These are phyloP conservation scores for Leucophenga montana DNA, from an alignment of 2,888 invertebrate genomes.

Conservation along the genomic window DNA sequence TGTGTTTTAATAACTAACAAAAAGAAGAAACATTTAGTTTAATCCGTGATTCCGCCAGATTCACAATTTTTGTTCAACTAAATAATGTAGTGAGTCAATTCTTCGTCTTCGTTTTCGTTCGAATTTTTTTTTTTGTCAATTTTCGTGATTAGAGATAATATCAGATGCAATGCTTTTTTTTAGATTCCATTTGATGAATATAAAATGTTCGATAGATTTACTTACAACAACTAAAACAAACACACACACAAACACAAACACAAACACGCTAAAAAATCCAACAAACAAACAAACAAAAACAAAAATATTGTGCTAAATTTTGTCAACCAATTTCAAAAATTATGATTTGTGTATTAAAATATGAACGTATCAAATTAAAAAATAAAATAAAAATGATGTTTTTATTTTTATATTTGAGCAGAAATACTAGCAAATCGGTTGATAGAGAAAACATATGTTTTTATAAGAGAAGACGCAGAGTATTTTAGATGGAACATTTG, in stretches of 20 bases:
- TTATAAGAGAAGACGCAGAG: no score
- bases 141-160: conserved; percentile 42
- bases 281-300: not conserved
- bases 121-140: conserved; percentile 41
- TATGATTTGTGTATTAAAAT: conserved; percentile 13
- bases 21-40: no score
- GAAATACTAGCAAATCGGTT: no score
- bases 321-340: conserved; percentile 42
- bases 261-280: not conserved
- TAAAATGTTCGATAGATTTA: conserved; percentile 30
- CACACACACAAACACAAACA: not conserved
- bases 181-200: conserved; percentile 36
- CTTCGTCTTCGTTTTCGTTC: not conserved
- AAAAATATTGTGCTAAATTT: conserved; percentile 41
- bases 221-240: not conserved
- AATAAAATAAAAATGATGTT: conserved; percentile 16
- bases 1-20: no score
- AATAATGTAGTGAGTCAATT: no score
- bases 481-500: no score
- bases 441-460: no score
- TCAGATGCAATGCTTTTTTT: conserved; percentile 39
- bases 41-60: not conserved
- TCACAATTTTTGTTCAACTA: not conserved
- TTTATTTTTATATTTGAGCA: conserved; percentile 4
- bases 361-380: not conserved